phyloP scores from a whole-genome alignment of 1,140 invertebrate genomes.

The Formica exsecta region DNA sequence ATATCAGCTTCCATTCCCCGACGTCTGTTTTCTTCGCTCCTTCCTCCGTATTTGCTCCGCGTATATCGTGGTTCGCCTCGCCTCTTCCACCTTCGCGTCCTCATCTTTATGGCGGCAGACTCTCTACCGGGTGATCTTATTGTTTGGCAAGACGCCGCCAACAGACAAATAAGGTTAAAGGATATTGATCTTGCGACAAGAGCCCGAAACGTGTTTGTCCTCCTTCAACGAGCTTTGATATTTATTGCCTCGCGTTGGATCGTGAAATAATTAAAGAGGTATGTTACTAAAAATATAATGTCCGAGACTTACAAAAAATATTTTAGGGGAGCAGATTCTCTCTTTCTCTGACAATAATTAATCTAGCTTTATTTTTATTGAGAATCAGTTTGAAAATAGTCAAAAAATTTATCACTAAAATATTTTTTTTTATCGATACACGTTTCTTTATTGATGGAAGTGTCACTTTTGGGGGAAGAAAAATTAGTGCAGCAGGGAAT shows the following conservation, averaged over 20 bases:
- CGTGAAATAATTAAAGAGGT: constrained; percentile 35
- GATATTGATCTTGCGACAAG: constrained; percentile 59
- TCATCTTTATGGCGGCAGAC: constrained; percentile 43
- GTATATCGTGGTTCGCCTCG: constrained; percentile 61
- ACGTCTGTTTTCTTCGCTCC: constrained; percentile 73
- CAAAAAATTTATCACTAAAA: background rate
- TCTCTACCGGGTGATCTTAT: constrained; percentile 71
- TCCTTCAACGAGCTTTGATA: constrained; percentile 32
- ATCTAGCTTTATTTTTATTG: background rate
- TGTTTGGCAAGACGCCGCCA: constrained; percentile 58
- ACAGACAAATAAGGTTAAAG: constrained; percentile 62
- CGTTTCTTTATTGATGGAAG: too few relatives aligned
- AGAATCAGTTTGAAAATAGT: background rate
- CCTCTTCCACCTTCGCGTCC: constrained; percentile 22
- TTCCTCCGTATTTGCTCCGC: constrained; percentile 36
- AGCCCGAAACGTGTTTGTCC: constrained; percentile 29
- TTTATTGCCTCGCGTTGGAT: constrained; percentile 45
- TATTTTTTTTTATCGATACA: background rate
- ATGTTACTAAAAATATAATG: constrained; percentile 3
- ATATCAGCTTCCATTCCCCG: constrained; percentile 79
- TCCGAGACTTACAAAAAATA: background rate
- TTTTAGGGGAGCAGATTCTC: constrained; percentile 10
- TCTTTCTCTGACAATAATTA: background rate
- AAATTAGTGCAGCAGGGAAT: background rate
- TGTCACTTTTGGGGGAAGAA: background rate